phyloP scores from a whole-genome alignment of 2,888 invertebrate genomes.

The Deladenus siricidicola region DNA sequence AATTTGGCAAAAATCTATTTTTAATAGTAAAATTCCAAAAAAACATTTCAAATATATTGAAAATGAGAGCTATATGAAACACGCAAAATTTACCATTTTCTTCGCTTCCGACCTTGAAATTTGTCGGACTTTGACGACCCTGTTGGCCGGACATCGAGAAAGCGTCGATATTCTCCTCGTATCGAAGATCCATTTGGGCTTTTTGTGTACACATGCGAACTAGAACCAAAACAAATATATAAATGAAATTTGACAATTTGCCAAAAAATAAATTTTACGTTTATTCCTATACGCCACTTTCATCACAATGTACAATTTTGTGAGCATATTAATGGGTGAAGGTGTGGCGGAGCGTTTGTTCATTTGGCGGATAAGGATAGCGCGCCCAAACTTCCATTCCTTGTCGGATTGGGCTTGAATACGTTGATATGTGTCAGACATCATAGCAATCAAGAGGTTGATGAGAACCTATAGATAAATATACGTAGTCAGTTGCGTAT shows the following conservation, averaged over 20 bases:
- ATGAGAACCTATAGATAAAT: slow-evolving; percentile 70
- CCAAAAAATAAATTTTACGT: slow-evolving; percentile 33
- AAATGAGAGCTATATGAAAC: background rate
- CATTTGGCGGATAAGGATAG: slow-evolving; percentile 96
- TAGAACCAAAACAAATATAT: slow-evolving; percentile 20
- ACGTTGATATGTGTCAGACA: slow-evolving; percentile 96
- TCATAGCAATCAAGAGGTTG: slow-evolving; percentile 99
- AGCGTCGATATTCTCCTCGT: slow-evolving; percentile 53
- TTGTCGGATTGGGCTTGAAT: slow-evolving; percentile 95
- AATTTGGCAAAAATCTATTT: background rate
- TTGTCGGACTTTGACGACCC: slow-evolving; percentile 19
- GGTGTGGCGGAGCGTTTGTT: slow-evolving; percentile 93
- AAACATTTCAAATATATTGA: slow-evolving; percentile 1
- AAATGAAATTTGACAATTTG: background rate
- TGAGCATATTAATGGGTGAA: slow-evolving; percentile 89
- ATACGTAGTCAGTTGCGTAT: no score
- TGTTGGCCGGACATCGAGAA: slow-evolving; percentile 52
- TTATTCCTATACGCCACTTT: slow-evolving; percentile 51
- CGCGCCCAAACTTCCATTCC: slow-evolving; percentile 98
- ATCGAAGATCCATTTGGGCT: slow-evolving; percentile 51
- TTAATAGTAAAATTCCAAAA: background rate
- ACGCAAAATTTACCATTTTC: slow-evolving; percentile 23
- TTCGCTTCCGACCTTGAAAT: slow-evolving; percentile 13
- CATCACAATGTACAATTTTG: slow-evolving; percentile 59
- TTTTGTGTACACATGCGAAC: slow-evolving; percentile 51